Conservation (phyloP, 1,140 invertebrate genomes). For the Drosophila navojoa region DNA sequence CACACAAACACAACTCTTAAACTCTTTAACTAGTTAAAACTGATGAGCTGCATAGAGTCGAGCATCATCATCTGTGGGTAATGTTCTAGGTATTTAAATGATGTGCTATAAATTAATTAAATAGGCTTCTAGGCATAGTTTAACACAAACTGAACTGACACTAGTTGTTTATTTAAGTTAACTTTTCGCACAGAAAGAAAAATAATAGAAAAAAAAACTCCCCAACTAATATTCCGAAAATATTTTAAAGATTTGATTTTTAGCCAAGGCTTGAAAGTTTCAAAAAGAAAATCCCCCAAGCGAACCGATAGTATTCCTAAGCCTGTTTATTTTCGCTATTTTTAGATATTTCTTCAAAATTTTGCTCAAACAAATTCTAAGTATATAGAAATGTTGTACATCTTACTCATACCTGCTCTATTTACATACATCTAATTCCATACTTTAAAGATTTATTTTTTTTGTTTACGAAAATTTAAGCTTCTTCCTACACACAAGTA, state of each 20-base stretch:
- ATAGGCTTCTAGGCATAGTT: constrained; percentile 45
- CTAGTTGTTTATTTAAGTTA: constrained; percentile 13
- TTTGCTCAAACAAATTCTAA: constrained; percentile 10
- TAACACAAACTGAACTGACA: constrained; percentile 24
- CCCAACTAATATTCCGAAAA: background rate
- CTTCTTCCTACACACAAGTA: background rate
- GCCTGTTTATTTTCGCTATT: background rate
- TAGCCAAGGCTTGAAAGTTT: too few species aligned
- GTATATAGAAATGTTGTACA: background rate
- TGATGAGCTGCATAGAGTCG: constrained; percentile 46
- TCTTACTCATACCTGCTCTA: background rate
- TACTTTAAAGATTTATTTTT: background rate
- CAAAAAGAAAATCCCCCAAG: background rate
- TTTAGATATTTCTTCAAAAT: background rate
- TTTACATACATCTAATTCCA: background rate
- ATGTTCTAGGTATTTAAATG: constrained; percentile 31
- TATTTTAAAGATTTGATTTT: background rate
- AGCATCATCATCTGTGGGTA: constrained; percentile 1
- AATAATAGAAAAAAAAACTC: background rate
- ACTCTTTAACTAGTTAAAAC: constrained; percentile 10
- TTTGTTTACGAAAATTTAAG: too few species aligned
- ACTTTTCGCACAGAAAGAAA: background rate
- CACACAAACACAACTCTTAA: constrained; percentile 2
- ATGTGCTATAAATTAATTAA: constrained; percentile 36
- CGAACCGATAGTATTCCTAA: background rate